A percentile compares a stretch with the other conserved stretches of the same genome.
Conservation (phyloP, 2,113 vertebrate species). For the Anhinga anhinga region DNA sequence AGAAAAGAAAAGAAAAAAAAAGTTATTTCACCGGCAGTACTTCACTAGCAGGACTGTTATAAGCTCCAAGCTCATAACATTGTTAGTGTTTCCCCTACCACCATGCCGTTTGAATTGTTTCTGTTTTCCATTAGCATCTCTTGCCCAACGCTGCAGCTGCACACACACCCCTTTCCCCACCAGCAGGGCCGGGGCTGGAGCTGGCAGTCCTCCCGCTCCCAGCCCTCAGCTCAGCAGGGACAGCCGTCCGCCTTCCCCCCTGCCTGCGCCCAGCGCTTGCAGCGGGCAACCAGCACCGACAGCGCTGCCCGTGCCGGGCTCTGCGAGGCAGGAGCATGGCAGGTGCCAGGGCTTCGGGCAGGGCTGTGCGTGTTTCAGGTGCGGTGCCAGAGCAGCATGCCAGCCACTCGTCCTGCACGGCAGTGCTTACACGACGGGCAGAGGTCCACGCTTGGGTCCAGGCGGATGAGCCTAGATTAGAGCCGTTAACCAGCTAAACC, state of each 20-base stretch:
- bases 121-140: slow-evolving; percentile 52
- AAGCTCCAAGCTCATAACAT: not conserved
- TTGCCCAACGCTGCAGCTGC: slow-evolving; percentile 15
- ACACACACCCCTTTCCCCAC: not conserved
- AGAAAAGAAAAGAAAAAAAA: not conserved
- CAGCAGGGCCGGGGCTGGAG: not conserved
- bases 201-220: not conserved
- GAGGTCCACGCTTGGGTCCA: not conserved
- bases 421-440: fast-evolving
- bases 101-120: not conserved
- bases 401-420: not conserved
- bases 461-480: not conserved
- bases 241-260: not conserved
- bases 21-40: not conserved
- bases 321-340: not conserved
- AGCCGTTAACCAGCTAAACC: not conserved
- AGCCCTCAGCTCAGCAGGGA: not conserved
- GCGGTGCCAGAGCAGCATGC: fast-evolving
- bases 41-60: not conserved
- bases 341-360: fast-evolving
- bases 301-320: fast-evolving
- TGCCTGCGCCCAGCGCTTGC: not conserved
- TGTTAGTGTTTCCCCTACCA: not conserved
- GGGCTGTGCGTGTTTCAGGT: not conserved
- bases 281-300: fast-evolving